Conservation (phyloP, 2,113 vertebrate species). For the Syngnathus floridae region DNA sequence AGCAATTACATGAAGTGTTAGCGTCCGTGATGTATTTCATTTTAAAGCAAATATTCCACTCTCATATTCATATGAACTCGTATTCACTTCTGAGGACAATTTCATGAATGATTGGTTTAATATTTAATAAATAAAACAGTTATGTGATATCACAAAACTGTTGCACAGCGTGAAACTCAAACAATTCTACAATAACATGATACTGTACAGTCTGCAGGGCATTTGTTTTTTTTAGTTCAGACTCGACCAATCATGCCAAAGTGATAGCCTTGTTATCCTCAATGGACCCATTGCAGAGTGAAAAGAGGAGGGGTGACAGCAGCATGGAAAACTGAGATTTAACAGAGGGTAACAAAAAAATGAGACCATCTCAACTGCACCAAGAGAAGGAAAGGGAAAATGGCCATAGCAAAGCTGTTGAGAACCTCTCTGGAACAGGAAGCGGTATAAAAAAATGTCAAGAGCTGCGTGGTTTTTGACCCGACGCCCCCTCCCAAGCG, state of each 20-base stretch:
- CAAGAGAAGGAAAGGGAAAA: conserved; percentile 9
- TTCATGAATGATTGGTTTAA: not conserved
- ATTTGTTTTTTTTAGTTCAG: conserved; percentile 43
- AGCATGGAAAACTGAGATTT: conserved; percentile 34
- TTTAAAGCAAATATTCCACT: not conserved
- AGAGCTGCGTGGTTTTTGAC: conserved; percentile 38
- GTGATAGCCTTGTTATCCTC: conserved; percentile 38
- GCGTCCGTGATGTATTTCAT: not conserved
- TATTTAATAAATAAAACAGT: not conserved
- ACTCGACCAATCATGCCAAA: conserved; percentile 41
- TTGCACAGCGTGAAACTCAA: not conserved
- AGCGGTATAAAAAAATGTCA: conserved; percentile 43
- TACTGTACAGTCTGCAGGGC: conserved; percentile 39
- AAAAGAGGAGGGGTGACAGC: not conserved
- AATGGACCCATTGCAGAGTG: conserved; percentile 4
- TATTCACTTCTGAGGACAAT: not conserved
- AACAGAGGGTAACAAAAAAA: conserved; percentile 43
- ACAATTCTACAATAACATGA: not conserved
- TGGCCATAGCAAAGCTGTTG: conserved; percentile 3
- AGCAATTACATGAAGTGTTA: not conserved
- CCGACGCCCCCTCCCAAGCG: conserved; percentile 42
- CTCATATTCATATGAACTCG: not conserved
- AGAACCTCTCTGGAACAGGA: conserved; percentile 33
- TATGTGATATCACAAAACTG: not conserved
- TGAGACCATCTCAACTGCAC: conserved; percentile 30